Evolutionary conservation across 2,113 vertebrate genomes (phyloP).

Genomic region (Oreochromis tanganicae): DNA sequence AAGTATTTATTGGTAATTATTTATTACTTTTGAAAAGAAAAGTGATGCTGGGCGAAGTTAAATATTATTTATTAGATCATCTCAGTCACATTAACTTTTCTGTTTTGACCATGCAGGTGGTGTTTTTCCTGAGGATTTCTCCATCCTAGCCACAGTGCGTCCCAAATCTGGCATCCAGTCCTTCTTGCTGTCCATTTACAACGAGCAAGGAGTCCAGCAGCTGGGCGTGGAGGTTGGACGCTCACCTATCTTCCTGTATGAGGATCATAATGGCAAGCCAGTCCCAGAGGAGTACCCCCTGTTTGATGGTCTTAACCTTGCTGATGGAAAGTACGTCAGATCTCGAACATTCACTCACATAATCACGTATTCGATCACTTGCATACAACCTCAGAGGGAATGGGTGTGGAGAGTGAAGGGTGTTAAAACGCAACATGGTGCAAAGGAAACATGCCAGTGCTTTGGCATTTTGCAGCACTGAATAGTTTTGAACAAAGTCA

Average conservation of each 20-base stretch:
- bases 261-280: conserved; percentile 91
- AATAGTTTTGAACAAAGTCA: background rate
- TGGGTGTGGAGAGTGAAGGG: background rate
- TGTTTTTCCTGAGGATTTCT: conserved; percentile 94
- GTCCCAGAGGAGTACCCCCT: conserved; percentile 92
- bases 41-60: background rate
- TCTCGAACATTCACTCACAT: background rate
- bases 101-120: conserved; percentile 67
- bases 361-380: background rate
- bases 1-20: background rate
- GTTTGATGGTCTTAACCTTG: conserved; percentile 87
- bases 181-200: conserved; percentile 94
- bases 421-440: background rate
- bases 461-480: background rate
- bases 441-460: background rate
- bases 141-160: conserved; percentile 91
- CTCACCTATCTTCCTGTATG: conserved; percentile 92
- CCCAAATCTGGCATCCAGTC: conserved; percentile 90
- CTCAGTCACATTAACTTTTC: background rate
- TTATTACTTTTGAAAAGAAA: background rate
- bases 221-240: conserved; percentile 92
- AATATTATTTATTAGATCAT: background rate
- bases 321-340: conserved; percentile 90
- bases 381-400: background rate
- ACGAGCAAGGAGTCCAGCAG: conserved; percentile 89